Evolutionary conservation across 2,888 invertebrate species (phyloP).

Genomic region (Drosophila robusta): DNA sequence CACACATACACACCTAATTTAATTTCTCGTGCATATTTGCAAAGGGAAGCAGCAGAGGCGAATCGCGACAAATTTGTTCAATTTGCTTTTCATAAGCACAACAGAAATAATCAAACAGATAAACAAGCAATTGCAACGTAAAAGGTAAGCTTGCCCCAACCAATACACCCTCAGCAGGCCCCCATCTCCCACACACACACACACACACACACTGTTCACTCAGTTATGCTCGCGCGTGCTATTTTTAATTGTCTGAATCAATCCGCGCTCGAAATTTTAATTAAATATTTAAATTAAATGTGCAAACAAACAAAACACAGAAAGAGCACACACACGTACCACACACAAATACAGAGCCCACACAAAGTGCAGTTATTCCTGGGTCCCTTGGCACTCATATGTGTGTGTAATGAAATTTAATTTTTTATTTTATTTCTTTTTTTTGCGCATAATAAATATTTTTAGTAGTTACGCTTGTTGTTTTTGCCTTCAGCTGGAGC

Average conservation of each 20-base stretch:
- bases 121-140: slow-evolving; percentile 16
- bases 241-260: slow-evolving; percentile 77
- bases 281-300: slow-evolving; percentile 79
- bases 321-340: slow-evolving; percentile 22
- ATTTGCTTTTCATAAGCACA: slow-evolving; percentile 50
- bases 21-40: slow-evolving; percentile 49
- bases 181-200: neutral
- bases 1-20: slow-evolving; percentile 26
- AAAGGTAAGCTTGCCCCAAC: neutral
- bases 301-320: slow-evolving; percentile 54
- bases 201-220: neutral
- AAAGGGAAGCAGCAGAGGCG: slow-evolving; percentile 4
- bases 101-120: slow-evolving; percentile 41
- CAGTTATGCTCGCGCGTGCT: slow-evolving; percentile 43
- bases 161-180: too few relatives aligned
- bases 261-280: slow-evolving; percentile 77
- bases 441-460: slow-evolving; percentile 69
- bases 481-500: slow-evolving; percentile 42
- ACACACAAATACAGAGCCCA: slow-evolving; percentile 17
- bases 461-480: slow-evolving; percentile 57
- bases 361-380: slow-evolving; percentile 17
- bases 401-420: slow-evolving; percentile 56
- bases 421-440: slow-evolving; percentile 31
- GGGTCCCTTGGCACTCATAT: slow-evolving; percentile 11
- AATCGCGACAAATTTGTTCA: slow-evolving; percentile 44